Base-by-base conservation (phyloP, 2,113 vertebrate genomes). In the Clupea harengus region DNA sequence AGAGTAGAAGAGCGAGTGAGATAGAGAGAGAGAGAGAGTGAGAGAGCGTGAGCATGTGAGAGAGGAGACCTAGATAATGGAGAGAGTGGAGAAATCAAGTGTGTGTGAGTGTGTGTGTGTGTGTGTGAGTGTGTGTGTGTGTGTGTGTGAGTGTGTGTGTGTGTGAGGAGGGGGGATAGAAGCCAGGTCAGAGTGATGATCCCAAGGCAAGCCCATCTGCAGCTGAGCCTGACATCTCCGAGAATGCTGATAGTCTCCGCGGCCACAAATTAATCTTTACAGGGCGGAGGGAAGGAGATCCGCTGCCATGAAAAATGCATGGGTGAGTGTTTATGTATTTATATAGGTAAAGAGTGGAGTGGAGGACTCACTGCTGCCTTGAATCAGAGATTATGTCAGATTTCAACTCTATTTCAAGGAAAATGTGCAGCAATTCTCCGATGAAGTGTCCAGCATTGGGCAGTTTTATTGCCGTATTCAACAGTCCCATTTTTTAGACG, bases 261-360 rank as follows among this genome's bases (percentile, higher is more conserved):
- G 60, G 75, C 86, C 67, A 84, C 87, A 89, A 92, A 92, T 89
- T 72, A 88, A 86, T 87, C 89, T 90, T 91, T 84, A 47, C 46
- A 84, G 87, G 86, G 85, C 87, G 82, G 80, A 81, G 85, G 87
- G 54, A 46, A 50, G 85, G 88, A 87, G 83, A 88, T 84, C 83
- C 85, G 83, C 82, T 83, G 45, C 81, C 45, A 88, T 92, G 89
- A 92, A 92, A 92, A 91, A 91, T 87, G 83, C 82, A 92, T 88
- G 88, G 82, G 44, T 81, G 89, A 90, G 85, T 84, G 84, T 90
- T 92, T 87, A 85, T 88, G 83, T 80, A 86, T 87, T 89, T 89
- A 64, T 88, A 83, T 82, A 57, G 81, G 64, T 83, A 72, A 82
- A n/a, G 86, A 20, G 83, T 90, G 47, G 84, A 50, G 67, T 81